Percentiles rank a stretch among this genome's conserved stretches.
Conservation (phyloP, 2,797 vertebrate species). For the Onychomys torridus region DNA sequence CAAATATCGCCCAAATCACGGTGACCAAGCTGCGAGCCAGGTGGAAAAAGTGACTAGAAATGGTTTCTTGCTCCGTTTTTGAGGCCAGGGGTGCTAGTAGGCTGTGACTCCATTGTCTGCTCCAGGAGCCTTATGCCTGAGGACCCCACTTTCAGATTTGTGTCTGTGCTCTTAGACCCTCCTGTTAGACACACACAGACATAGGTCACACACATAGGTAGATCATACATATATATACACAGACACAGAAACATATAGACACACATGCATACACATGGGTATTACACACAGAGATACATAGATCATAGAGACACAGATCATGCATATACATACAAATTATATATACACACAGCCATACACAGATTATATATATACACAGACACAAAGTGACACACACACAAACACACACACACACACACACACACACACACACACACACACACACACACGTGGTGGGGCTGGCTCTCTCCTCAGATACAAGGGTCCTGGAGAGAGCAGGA, state of each 20-base stretch:
- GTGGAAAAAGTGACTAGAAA: too few relatives aligned
- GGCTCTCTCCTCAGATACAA: neutral
- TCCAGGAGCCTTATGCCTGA: neutral
- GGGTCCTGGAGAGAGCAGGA: neutral
- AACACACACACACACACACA: neutral
- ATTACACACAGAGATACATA: neutral
- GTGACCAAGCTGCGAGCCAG: neutral
- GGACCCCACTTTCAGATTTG: neutral
- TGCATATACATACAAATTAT: neutral
- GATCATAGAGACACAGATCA: neutral
- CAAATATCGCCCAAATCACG: neutral
- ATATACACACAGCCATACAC: neutral
- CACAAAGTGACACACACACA: too few relatives aligned
- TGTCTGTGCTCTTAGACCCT: too few relatives aligned
- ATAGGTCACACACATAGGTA: neutral
- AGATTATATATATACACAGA: neutral
- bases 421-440: too few relatives aligned
- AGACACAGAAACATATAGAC: neutral
- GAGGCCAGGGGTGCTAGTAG: accelerated
- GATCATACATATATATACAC: neutral
- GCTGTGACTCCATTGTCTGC: accelerated
- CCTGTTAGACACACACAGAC: neutral
- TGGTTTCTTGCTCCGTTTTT: neutral
- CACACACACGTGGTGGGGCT: neutral
- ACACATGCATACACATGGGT: neutral